Evolutionary conservation across 2,888 invertebrate genomes (phyloP), one percentile per base, ranked within the genome.

Genomic region (Galeopsomyia nigrocyanea): DNA sequence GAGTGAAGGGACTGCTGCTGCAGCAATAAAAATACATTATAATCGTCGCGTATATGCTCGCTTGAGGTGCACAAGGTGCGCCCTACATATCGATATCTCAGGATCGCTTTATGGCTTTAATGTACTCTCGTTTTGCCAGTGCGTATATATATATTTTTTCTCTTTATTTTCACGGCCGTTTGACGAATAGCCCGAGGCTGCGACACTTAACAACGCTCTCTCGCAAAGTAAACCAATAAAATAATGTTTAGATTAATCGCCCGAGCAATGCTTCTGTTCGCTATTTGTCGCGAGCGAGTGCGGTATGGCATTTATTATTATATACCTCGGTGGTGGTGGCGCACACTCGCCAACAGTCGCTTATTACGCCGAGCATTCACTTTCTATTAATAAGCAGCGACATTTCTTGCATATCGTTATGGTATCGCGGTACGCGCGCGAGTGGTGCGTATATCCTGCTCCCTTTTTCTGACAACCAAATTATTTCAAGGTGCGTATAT

Each of bases 371-470:
- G 19, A 61, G 22, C 55, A 26, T 49, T 26, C 19, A 14, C 31
- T 56, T n/a, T 51, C 22, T 51, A 51, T 58, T 58, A 58, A 70
- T 58, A 16, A 14, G n/a, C 22, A 22, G 31, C 51, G 56, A 17
- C 58, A 26, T 70, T 63, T 39, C 57, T 58, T 16, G 57, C 50
- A 21, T 57, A 63, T 53, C 16, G 49, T 63, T 63, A 31, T 26
- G 31, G 10, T 21, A 13, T 19, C 16, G 14, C 49, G 53, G 31
- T 21, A 10, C 22, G 21, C n/a, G 21, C 31, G 47, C 26, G 13
- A n/a, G 7, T 19, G 39, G 21, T 21, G n/a, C 62, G 3, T 39
- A 39, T 39, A 39, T 39, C 39, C 39, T 17, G 14, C 26, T 7
- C 3, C 16, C 21, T 3, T 39, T 17, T 7, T 6, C 13, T 50